Evolutionary conservation across 2,797 vertebrate genomes (phyloP).

Genomic region (Luscinia megarhynchos): DNA sequence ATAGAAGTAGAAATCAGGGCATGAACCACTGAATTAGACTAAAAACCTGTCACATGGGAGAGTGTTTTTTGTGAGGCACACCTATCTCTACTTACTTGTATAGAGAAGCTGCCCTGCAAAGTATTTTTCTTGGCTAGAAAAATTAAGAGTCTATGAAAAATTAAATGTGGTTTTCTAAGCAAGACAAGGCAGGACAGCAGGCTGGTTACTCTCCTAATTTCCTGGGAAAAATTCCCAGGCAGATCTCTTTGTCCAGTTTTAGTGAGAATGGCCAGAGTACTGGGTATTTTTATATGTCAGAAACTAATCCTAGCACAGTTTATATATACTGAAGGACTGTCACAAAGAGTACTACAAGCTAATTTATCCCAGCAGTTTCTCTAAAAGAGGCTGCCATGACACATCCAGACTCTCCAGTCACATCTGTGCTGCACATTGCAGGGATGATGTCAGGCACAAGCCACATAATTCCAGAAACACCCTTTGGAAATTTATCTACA

Average conservation of each 20-base stretch:
- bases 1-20: neutral
- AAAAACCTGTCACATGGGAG: neutral
- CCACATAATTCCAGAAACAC: neutral
- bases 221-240: neutral
- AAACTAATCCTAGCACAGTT: neutral
- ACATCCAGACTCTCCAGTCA: neutral
- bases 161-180: neutral
- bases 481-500: neutral
- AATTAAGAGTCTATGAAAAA: neutral
- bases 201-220: neutral
- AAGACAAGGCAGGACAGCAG: neutral
- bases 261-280: neutral
- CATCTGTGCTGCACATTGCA: neutral
- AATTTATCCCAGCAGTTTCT: neutral
- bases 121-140: neutral
- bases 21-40: neutral
- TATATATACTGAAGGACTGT: neutral
- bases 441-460: neutral
- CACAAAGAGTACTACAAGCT: neutral
- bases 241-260: neutral
- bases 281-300: neutral
- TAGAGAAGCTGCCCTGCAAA: neutral
- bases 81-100: neutral
- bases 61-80: neutral
- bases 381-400: neutral